These are phyloP conservation scores for Vombatus ursinus DNA, from an alignment of 2,113 vertebrate genomes.

Conservation along the genomic window DNA sequence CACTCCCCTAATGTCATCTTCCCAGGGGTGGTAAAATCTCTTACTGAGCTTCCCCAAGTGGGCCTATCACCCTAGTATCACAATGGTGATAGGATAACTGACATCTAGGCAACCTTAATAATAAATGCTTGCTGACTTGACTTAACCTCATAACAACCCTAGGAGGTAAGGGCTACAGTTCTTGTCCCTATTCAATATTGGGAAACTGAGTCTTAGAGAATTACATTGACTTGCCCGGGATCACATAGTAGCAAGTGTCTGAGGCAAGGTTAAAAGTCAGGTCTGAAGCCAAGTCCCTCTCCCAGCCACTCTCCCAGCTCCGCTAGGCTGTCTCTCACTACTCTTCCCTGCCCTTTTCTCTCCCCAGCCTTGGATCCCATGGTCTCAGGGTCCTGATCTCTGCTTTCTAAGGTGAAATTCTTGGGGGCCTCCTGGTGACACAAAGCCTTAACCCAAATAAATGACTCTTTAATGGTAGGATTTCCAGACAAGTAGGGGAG, in stretches of 20 bases:
- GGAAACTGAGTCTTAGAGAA: background rate
- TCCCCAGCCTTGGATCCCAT: background rate
- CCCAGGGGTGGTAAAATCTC: background rate
- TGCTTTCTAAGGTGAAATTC: constrained; percentile 34
- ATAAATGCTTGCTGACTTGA: background rate
- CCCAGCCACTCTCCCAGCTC: background rate
- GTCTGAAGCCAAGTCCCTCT: background rate
- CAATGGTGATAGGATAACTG: background rate
- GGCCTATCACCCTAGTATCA: background rate
- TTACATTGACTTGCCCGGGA: background rate
- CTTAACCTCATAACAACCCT: background rate
- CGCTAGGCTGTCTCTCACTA: background rate
- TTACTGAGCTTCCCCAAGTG: background rate
- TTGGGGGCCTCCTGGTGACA: constrained; percentile 12
- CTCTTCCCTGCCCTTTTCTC: background rate
- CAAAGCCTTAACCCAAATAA: constrained; percentile 11
- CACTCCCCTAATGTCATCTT: background rate
- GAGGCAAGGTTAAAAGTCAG: background rate
- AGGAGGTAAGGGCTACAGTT: background rate
- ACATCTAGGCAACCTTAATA: background rate
- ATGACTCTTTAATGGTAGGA: constrained; percentile 18
- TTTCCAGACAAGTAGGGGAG: constrained; percentile 11
- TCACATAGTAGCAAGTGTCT: background rate
- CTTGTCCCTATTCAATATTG: background rate
- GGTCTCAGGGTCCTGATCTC: background rate